Base-by-base conservation (phyloP, 2,888 invertebrate genomes). In the Slavum lentiscoides region DNA sequence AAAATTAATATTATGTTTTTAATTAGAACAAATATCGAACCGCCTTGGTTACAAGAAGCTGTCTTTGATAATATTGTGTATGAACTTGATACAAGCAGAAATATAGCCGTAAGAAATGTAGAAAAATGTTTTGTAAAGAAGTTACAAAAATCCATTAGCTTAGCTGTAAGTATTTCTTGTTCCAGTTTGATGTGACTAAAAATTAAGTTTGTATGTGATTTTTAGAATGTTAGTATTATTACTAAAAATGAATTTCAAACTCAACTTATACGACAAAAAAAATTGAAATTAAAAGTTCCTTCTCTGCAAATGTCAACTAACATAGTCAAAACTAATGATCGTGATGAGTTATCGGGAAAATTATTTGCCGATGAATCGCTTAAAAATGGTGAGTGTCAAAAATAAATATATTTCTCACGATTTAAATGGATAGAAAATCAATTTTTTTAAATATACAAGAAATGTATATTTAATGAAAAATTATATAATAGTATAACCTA, bases 1-100 rank as follows among this genome's bases (percentile, higher is more conserved):
- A 23, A 17, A 55, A 69, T 69, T 1, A 4, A 58, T 19, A 55
- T 61, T 53, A 55, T 82, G 75, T 84, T 55, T 82, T 74, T 75
- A 85, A 86, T 43, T 83, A 88, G 88, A 86, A 88, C 89, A 82
- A 88, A 91, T 67, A 89, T 95, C 81, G 92, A 92, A 85, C 93
- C 94, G 39, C 95, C 95, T 5, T 88, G 93, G 84, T 88, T 95
- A 74, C 95, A 95, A 86, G 94, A 94, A 86, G 94, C 94, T 67
- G 92, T 94, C 64, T 94, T 95, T 87, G 94, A 94, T 87, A 92
- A 93, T 86, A 90, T 91, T 84, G 87, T 91, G 19, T 95, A 94
- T 88, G 90, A 92, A 81, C 91, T 95, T 83, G 95, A 96, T 87
- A 92, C 94, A 68, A 92, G 93, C 89, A 88, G 94, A 73, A 94